Evolutionary conservation across 2,113 vertebrate genomes (phyloP), one percentile per base, ranked within the genome.

Genomic region (Jacana jacana): DNA sequence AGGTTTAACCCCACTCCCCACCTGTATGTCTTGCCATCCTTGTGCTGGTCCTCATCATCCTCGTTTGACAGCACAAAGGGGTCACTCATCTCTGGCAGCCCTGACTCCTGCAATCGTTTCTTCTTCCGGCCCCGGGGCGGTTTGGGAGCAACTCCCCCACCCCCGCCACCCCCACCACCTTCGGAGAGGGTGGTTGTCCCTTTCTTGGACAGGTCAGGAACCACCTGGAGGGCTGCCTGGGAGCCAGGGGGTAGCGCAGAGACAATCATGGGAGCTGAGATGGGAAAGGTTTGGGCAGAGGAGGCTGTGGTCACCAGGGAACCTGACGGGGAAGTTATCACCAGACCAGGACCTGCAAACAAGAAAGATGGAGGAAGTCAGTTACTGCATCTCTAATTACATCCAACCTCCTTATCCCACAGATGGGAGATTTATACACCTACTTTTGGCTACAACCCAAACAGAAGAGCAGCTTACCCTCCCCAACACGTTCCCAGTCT

Each of bases 251-350:
- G 99, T 77, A 99, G 98, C 1, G 99, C 98, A 76, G 99, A 99
- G 95, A 99, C 99, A 93, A 99, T 99, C 99, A 99, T 99, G 94
- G 99, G 98, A 94, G 99, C 99, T 18, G 99, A 98, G 94, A 99
- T 99, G 90, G 99, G 99, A 83, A 99, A 99, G 76, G 99, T 98
- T 97, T 98, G 98, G 95, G 97, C 97, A 87, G 98, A 98, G 40
- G 98, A 92, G 64, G 98, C 97, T 98, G 99, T 98, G 87, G 99
- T 99, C 92, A 99, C 99, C 65, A 99, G 98, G 35, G 99, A 99
- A 96, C 99, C 99, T 96, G 99, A 99, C 12, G 99, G 99, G 94
- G 99, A 99, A 17, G 99, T 99, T 97, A 99, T 99, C 93, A 99
- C 99, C 95, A 99, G 97, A 97, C 99, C 99, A 18, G 99, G 98